Evolutionary conservation across 2,888 invertebrate genomes (phyloP).

Genomic region (Slavum lentiscoides): DNA sequence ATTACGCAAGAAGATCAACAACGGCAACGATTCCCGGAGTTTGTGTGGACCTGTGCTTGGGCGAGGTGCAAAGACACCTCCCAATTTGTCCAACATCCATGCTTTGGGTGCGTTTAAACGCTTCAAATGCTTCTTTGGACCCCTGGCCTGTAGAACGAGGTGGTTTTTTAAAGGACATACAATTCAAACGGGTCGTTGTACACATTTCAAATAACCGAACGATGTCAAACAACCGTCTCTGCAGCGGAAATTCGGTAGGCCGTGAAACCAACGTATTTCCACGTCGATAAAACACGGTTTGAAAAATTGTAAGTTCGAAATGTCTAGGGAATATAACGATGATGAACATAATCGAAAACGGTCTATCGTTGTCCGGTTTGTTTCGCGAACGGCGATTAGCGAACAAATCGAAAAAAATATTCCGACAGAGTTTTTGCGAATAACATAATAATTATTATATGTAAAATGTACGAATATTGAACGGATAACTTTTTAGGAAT

Average conservation of each 20-base stretch:
- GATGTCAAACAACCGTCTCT: not conserved
- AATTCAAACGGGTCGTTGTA: not conserved
- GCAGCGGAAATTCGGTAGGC: not conserved
- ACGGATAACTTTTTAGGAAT: not conserved
- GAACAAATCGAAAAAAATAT: not conserved
- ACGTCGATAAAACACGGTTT: not conserved
- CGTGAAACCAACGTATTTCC: not conserved
- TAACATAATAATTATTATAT: not conserved
- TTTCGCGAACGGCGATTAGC: not conserved
- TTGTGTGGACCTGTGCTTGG: constrained; percentile 98
- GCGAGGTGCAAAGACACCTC: constrained; percentile 96
- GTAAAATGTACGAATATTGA: not conserved
- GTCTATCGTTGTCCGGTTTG: not conserved
- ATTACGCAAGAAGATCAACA: constrained; percentile 95
- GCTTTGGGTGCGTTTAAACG: constrained; percentile 98
- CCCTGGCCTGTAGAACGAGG: constrained; percentile 77
- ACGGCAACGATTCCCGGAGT: constrained; percentile 92
- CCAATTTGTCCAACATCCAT: constrained; percentile 99
- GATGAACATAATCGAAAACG: not conserved
- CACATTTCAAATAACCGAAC: not conserved
- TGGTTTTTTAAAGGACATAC: not conserved
- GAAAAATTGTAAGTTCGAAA: not conserved
- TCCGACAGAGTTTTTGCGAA: too few relatives aligned
- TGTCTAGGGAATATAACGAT: not conserved
- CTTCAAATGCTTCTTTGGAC: constrained; percentile 99